Conservation (phyloP, 1,140 invertebrate genomes). For the Meteorus sp. region DNA sequence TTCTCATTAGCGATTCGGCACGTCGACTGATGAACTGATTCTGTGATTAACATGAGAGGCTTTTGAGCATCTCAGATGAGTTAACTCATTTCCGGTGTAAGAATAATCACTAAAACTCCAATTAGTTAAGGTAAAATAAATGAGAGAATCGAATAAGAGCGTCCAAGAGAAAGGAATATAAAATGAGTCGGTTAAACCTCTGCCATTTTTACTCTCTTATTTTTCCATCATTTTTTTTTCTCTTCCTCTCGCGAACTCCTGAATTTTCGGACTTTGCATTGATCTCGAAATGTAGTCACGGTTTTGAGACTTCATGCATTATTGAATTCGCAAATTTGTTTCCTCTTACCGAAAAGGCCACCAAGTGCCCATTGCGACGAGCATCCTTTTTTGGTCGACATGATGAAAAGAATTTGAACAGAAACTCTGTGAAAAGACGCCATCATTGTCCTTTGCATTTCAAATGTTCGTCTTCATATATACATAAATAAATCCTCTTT, state of each 20-base stretch:
- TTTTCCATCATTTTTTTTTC: too few species aligned
- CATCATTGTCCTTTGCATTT: slow-evolving; percentile 16
- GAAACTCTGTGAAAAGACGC: neutral
- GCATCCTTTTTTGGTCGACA: slow-evolving; percentile 21
- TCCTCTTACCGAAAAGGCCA: neutral
- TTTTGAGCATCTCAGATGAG: too few species aligned
- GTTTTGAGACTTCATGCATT: slow-evolving; percentile 27
- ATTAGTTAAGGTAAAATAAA: too few species aligned
- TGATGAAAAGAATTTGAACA: slow-evolving; percentile 4
- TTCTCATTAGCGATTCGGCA: neutral
- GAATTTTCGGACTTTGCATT: slow-evolving; percentile 1
- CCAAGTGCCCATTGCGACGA: neutral
- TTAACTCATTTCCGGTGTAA: too few species aligned
- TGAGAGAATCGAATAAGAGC: too few species aligned
- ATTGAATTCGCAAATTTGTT: slow-evolving; percentile 32
- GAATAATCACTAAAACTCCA: too few species aligned
- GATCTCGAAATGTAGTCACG: slow-evolving; percentile 17
- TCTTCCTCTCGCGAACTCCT: too few species aligned
- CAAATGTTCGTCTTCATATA: neutral
- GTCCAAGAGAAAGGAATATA: too few species aligned
- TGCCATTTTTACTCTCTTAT: too few species aligned
- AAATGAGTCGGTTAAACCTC: too few species aligned
- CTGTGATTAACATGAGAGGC: too few species aligned
- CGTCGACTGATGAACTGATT: too few species aligned
- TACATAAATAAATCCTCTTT: neutral